Base-by-base conservation (phyloP, 2,113 vertebrate species). In the Pseudorasbora parva region DNA sequence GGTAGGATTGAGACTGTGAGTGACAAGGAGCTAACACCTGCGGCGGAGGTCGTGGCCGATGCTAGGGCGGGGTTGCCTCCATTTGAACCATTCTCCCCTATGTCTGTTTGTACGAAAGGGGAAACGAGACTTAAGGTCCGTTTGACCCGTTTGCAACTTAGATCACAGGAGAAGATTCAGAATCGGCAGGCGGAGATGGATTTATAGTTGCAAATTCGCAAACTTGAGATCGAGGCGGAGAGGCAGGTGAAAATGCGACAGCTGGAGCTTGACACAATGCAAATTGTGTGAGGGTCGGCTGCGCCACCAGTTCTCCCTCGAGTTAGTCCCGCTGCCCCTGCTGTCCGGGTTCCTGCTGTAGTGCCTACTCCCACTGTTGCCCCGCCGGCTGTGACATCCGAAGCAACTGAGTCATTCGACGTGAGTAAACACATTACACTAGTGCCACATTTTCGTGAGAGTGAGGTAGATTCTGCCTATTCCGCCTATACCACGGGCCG, bases 371-470 rank as follows among this genome's bases (percentile, higher is more conserved):
- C 60, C 14, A 64, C 60, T 64, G 60, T 30, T 64, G 25, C 5
- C 60, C 11, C 60, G 1, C 1, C 25, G 12, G 15, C 12, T 64
- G 25, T 30, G 15, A 30, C 60, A 4, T 14, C 60, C 11, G 12
- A 14, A 15, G 60, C 60, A 64, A 64, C 60, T 11, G 23, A 64
- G 25, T 64, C 25, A 64, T 64, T 64, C 25, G 60, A 17, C 30
- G 60, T 62, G 25, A 8, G 59, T 27, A 62, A 62, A 62, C 14
- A 62, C 4, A 62, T 62, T 62, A 62, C 27, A 30, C 4, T 66
- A 80, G 78, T 80, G 43, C 78, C 78, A 64, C 78, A 47, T 41
- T 79, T 79, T n/a, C n/a, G n/a, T n/a, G n/a, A n/a, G n/a, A n/a
- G n/a, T n/a, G n/a, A n/a, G n/a, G n/a, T n/a, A n/a, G n/a, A n/a